A percentile compares a stretch with the other conserved stretches of the same genome.
phyloP scores from a whole-genome alignment of 1,140 invertebrate genomes.

The Uloborus diversus region DNA sequence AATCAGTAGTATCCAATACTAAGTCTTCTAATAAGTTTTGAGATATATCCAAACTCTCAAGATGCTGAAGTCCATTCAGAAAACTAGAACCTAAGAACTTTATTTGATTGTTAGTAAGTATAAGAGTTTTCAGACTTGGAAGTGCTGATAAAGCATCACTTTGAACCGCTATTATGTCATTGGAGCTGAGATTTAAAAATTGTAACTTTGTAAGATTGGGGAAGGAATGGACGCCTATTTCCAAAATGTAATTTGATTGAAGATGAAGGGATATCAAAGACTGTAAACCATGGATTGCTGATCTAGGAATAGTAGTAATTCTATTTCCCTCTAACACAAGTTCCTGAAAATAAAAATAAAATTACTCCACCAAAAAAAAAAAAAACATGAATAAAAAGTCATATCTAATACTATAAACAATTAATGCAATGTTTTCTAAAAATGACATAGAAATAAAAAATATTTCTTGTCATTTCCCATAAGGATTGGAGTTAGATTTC shows the following conservation, averaged over 20 bases:
- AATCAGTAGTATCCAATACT: constrained; percentile 76
- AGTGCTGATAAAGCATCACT: constrained; percentile 77
- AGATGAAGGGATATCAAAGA: constrained; percentile 77
- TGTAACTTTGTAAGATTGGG: constrained; percentile 67
- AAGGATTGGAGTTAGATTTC: no score
- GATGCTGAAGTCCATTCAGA: constrained; percentile 72
- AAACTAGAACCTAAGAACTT: constrained; percentile 81
- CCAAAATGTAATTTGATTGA: constrained; percentile 76
- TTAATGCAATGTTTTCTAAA: no score
- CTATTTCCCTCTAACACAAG: constrained; percentile 82
- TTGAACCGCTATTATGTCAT: constrained; percentile 78
- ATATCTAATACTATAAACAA: no score
- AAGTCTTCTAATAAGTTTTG: constrained; percentile 85
- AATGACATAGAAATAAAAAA: no score
- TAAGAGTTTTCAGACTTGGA: constrained; percentile 73
- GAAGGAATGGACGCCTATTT: constrained; percentile 56
- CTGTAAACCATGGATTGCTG: constrained; percentile 80
- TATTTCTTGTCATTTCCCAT: no score
- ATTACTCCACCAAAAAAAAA: no score
- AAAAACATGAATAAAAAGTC: no score
- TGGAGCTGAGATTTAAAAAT: constrained; percentile 78
- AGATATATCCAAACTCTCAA: constrained; percentile 82
- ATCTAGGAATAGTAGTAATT: constrained; percentile 76
- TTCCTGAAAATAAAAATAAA: constrained; percentile 71
- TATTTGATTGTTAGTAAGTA: constrained; percentile 79